Conservation (phyloP, 2,888 invertebrate species). For the Toxonevra muliebris region DNA sequence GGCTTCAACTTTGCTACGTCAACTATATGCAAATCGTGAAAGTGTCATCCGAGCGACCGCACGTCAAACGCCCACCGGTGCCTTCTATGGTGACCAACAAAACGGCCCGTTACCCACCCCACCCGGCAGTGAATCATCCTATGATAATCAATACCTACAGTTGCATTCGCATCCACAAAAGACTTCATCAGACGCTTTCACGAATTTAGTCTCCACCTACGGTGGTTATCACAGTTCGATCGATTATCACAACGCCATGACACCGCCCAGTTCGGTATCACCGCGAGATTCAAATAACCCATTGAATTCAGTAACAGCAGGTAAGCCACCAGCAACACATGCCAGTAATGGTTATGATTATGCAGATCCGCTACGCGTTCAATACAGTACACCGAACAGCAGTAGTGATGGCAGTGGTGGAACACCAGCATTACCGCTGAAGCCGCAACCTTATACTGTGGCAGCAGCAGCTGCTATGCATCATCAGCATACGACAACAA, state of each 20-base stretch:
- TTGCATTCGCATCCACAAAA: slow-evolving; percentile 68
- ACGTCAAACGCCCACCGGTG: slow-evolving; percentile 62
- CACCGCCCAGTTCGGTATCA: slow-evolving; percentile 96
- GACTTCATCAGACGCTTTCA: slow-evolving; percentile 68
- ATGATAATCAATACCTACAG: slow-evolving; percentile 71
- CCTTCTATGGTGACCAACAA: slow-evolving; percentile 66
- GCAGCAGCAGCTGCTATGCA: slow-evolving; percentile 73
- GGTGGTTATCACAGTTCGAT: slow-evolving; percentile 73
- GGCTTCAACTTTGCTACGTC: slow-evolving; percentile 87
- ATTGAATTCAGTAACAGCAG: slow-evolving; percentile 56
- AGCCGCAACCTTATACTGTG: slow-evolving; percentile 89
- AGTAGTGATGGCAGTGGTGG: slow-evolving; percentile 67
- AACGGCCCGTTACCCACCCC: slow-evolving; percentile 86
- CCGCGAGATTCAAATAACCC: slow-evolving; percentile 83
- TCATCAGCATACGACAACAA: slow-evolving; percentile 67
- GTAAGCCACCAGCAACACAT: slow-evolving; percentile 26
- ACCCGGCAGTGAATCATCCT: slow-evolving; percentile 83
- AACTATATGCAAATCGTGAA: slow-evolving; percentile 92
- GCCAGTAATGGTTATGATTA: slow-evolving; percentile 69
- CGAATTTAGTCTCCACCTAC: slow-evolving; percentile 70
- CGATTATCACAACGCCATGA: slow-evolving; percentile 94
- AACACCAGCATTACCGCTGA: slow-evolving; percentile 78
- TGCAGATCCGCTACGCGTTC: slow-evolving; percentile 70
- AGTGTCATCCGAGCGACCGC: slow-evolving; percentile 93
- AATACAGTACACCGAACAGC: slow-evolving; percentile 64